Percentiles rank a stretch among this genome's conserved stretches.
These are phyloP conservation scores for Gallinago stenura DNA, from an alignment of 2,797 vertebrate species.

Conservation along the genomic window DNA sequence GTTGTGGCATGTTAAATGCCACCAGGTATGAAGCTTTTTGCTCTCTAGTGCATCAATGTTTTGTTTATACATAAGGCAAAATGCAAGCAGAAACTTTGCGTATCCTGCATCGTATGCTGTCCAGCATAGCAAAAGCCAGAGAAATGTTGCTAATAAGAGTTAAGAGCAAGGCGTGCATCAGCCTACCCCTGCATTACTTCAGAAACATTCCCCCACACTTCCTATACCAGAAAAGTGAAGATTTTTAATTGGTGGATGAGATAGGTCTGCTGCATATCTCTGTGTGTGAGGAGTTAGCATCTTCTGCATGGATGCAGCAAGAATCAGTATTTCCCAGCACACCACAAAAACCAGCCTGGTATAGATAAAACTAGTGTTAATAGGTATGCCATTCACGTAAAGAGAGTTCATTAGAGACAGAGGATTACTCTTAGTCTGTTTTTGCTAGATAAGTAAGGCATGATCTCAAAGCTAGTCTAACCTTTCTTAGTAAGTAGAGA, in stretches of 20 bases:
- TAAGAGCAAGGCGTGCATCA: neutral
- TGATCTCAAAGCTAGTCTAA: neutral
- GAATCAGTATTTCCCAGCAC: neutral
- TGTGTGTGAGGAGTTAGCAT: neutral
- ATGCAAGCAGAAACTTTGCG: neutral
- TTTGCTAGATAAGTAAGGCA: neutral
- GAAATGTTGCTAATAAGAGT: neutral
- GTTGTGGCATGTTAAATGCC: slow-evolving; percentile 14
- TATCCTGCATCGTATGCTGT: neutral
- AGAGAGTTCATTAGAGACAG: neutral
- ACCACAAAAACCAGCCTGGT: neutral
- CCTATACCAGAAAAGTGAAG: neutral
- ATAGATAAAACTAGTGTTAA: neutral
- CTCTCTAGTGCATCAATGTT: neutral
- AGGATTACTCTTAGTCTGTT: neutral
- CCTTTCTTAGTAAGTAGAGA: neutral
- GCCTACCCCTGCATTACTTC: neutral
- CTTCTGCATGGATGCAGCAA: neutral
- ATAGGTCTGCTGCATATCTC: neutral
- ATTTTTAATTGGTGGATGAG: neutral
- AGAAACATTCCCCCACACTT: neutral
- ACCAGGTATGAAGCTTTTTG: accelerated
- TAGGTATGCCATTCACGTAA: neutral
- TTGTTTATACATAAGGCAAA: neutral
- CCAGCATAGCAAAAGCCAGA: neutral